phyloP scores from a whole-genome alignment of 1,140 invertebrate species.

The Euwallacea similis region DNA sequence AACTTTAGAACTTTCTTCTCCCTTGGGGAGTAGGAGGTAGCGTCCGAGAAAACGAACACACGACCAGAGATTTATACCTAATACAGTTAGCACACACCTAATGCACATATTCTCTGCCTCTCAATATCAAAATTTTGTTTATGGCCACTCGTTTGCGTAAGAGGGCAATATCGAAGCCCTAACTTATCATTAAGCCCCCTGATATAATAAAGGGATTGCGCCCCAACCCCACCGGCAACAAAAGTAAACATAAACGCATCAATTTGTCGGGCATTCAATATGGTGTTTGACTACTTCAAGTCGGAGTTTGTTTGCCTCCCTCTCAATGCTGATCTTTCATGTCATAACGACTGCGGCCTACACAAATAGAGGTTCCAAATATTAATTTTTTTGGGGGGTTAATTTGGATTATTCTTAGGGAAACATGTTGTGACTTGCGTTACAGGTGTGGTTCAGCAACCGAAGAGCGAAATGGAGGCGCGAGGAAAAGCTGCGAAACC shows the following conservation, averaged over 20 bases:
- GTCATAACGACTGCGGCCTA: conserved; percentile 50
- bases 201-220: conserved; percentile 15
- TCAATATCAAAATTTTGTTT: too few species aligned
- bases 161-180: not conserved
- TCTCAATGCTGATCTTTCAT: conserved; percentile 45
- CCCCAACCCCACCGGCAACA: conserved; percentile 1
- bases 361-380: conserved; percentile 46
- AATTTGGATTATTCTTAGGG: conserved; percentile 8
- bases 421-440: conserved; percentile 33
- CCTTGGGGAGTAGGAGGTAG: too few species aligned
- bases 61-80: too few species aligned
- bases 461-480: conserved; percentile 96
- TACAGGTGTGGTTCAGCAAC: conserved; percentile 97
- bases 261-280: conserved; percentile 45
- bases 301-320: conserved; percentile 28
- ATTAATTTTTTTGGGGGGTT: conserved; percentile 12
- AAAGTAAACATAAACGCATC: conserved; percentile 42
- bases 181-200: not conserved
- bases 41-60: too few species aligned
- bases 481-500: conserved; percentile 94
- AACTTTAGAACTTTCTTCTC: too few species aligned
- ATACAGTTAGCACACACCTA: too few species aligned
- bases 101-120: too few species aligned
- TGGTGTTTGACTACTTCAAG: conserved; percentile 44
- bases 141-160: not conserved